Evolutionary conservation across 2,888 invertebrate genomes (phyloP).

Genomic region (Ctenicera cuprea): DNA sequence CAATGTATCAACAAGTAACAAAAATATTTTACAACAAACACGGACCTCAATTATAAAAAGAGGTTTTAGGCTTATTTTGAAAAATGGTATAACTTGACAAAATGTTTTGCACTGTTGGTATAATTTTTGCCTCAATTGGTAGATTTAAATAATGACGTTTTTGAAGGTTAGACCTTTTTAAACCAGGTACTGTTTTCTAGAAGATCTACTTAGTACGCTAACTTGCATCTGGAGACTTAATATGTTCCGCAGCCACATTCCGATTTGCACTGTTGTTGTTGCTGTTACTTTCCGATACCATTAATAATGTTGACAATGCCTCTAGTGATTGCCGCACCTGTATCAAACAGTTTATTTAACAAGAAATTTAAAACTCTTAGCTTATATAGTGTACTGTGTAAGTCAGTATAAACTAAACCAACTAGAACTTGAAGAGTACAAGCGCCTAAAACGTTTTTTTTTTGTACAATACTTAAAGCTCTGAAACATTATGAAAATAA

Average conservation of each 20-base stretch:
- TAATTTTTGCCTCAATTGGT: neutral
- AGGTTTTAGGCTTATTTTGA: constrained; percentile 37
- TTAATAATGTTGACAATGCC: constrained; percentile 81
- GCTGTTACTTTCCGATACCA: constrained; percentile 62
- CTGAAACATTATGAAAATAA: no score
- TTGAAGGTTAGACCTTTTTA: constrained; percentile 30
- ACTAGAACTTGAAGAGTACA: no score
- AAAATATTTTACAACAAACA: constrained; percentile 44
- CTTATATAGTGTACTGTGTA: no score
- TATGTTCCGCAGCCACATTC: constrained; percentile 34
- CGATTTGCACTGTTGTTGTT: constrained; percentile 55
- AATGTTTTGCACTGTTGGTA: neutral
- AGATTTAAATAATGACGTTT: neutral
- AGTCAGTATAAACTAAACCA: no score
- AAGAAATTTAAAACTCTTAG: constrained; percentile 6
- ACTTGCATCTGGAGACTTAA: constrained; percentile 39
- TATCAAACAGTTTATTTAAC: neutral
- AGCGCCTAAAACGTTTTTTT: no score
- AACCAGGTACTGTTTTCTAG: constrained; percentile 34
- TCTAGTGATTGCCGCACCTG: constrained; percentile 89
- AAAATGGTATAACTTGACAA: constrained; percentile 17
- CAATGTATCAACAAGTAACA: constrained; percentile 36
- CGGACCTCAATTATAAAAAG: constrained; percentile 21
- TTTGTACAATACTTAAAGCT: no score
- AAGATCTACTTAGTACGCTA: constrained; percentile 34